A percentile compares a stretch with the other conserved stretches of the same genome.
Evolutionary conservation across 1,140 invertebrate species (phyloP).

Genomic region (Colletes gigas): DNA sequence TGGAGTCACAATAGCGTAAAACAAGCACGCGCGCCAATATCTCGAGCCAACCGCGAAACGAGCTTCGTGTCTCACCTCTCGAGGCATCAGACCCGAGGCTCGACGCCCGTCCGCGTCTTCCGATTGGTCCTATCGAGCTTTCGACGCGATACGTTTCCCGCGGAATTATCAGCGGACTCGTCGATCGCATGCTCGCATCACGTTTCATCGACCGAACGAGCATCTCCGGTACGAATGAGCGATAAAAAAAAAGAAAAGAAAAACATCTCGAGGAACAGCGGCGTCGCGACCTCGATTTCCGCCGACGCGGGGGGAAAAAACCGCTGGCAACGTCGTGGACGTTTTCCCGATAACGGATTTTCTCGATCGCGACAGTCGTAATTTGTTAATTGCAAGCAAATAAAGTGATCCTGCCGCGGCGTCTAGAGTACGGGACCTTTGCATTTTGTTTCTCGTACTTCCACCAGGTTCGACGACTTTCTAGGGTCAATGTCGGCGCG

Average conservation of each 20-base stretch:
- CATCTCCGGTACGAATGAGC: not conserved
- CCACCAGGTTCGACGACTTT: too few species aligned
- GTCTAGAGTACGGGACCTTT: too few species aligned
- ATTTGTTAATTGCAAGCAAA: too few species aligned
- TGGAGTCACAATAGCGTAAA: not conserved
- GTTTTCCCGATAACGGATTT: too few species aligned
- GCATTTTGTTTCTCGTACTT: too few species aligned
- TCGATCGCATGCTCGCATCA: not conserved
- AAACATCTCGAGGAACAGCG: not conserved
- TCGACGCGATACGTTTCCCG: not conserved
- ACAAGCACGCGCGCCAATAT: constrained; percentile 10
- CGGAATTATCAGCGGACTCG: not conserved
- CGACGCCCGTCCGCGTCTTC: not conserved
- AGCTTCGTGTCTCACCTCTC: constrained; percentile 28
- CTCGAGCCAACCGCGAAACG: constrained; percentile 8
- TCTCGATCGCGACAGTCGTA: too few species aligned
- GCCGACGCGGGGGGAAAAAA: not conserved
- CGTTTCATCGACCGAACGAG: not conserved
- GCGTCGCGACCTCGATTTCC: not conserved
- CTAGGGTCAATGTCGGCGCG: too few species aligned
- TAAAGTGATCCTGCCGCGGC: too few species aligned
- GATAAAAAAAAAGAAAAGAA: too few species aligned
- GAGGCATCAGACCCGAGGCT: constrained; percentile 2
- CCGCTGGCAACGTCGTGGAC: too few species aligned
- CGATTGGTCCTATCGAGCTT: not conserved